These are phyloP conservation scores for Pseudococcus viburni DNA, from an alignment of 2,888 invertebrate genomes.

Conservation along the genomic window DNA sequence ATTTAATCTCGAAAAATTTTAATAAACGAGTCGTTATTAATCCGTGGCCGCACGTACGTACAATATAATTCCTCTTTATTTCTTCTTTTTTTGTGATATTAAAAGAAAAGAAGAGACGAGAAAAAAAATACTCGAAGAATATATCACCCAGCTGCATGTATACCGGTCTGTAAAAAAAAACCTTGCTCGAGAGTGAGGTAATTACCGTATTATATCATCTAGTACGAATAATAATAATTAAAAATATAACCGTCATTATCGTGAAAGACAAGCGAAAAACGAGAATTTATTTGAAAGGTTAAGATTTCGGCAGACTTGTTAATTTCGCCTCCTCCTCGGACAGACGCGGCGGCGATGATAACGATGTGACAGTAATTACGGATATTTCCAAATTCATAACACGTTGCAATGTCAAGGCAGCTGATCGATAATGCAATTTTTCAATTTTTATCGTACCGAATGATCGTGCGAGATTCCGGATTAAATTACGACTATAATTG, in stretches of 20 bases:
- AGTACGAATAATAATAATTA: slow-evolving; percentile 54
- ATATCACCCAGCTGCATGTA: neutral
- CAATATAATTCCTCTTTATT: neutral
- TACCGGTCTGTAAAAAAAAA: slow-evolving; percentile 37
- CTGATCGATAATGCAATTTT: neutral
- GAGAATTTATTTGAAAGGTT: slow-evolving; percentile 49
- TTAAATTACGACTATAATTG: neutral
- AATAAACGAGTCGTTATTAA: slow-evolving; percentile 57
- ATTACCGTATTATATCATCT: slow-evolving; percentile 38
- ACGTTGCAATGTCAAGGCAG: neutral
- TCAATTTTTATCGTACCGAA: neutral
- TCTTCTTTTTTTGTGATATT: neutral
- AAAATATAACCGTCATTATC: slow-evolving; percentile 51
- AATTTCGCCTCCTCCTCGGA: slow-evolving; percentile 9
- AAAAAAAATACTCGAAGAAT: slow-evolving; percentile 10
- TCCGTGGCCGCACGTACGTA: slow-evolving; percentile 15
- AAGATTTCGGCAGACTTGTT: slow-evolving; percentile 49
- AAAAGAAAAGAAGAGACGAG: neutral
- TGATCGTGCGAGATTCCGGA: neutral
- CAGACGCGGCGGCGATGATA: slow-evolving; percentile 49
- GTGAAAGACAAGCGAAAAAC: slow-evolving; percentile 41
- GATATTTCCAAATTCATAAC: slow-evolving; percentile 49
- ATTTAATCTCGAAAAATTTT: slow-evolving; percentile 51
- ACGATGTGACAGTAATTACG: slow-evolving; percentile 54
- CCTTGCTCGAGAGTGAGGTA: neutral